phyloP scores from a whole-genome alignment of 2,888 invertebrate genomes.

The Acleris literana region DNA sequence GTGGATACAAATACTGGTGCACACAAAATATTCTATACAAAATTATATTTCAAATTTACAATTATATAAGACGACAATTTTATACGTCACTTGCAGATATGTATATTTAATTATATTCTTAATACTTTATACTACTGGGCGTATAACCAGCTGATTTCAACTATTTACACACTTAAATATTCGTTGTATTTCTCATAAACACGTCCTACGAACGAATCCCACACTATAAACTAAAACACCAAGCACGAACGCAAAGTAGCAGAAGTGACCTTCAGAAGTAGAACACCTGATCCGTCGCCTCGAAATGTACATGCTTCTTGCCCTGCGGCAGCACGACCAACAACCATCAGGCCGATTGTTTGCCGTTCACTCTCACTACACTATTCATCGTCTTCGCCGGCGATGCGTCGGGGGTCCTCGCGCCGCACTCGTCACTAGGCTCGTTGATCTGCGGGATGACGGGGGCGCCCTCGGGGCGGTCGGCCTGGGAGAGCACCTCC shows the following conservation, averaged over 20 bases:
- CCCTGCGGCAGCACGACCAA: constrained; percentile 68
- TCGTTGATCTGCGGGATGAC: constrained; percentile 71
- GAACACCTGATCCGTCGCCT: constrained; percentile 70
- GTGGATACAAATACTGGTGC: constrained; percentile 41
- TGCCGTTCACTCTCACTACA: constrained; percentile 46
- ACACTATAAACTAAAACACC: background rate
- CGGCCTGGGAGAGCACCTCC: constrained; percentile 72
- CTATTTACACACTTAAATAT: constrained; percentile 33
- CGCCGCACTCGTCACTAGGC: constrained; percentile 53
- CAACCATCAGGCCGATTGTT: constrained; percentile 72
- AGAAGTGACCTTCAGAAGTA: constrained; percentile 54
- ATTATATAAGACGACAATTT: constrained; percentile 6
- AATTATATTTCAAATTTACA: constrained; percentile 38
- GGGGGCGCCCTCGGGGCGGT: constrained; percentile 51
- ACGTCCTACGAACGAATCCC: constrained; percentile 5
- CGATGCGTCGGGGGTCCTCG: constrained; percentile 34
- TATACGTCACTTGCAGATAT: constrained; percentile 16
- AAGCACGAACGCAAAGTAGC: constrained; percentile 30
- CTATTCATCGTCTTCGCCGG: constrained; percentile 7
- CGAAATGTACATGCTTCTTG: constrained; percentile 79
- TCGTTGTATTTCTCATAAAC: constrained; percentile 38
- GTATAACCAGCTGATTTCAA: constrained; percentile 26
- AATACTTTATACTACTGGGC: constrained; percentile 15
- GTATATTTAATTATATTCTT: constrained; percentile 21
- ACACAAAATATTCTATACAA: constrained; percentile 44